Evolutionary conservation across 2,113 vertebrate genomes (phyloP).

Genomic region (Anthoscopus minutus): DNA sequence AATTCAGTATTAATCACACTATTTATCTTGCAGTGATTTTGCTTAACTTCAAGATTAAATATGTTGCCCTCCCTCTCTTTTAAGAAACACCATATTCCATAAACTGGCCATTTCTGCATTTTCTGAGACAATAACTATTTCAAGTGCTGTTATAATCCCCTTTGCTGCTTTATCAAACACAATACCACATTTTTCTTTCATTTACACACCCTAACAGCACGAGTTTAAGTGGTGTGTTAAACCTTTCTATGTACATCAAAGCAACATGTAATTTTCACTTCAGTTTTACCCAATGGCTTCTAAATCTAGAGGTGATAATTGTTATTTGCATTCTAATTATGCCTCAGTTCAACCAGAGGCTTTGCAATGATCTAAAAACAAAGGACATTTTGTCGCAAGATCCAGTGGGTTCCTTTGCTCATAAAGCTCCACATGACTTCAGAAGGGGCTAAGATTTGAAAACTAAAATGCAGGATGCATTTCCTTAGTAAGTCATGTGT

Average conservation of each 20-base stretch:
- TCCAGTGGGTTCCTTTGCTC: background rate
- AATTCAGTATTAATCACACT: background rate
- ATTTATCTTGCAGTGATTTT: background rate
- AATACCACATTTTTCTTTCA: background rate
- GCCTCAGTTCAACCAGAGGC: background rate
- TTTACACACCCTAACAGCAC: background rate
- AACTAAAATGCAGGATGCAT: background rate
- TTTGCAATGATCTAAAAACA: conserved; percentile 19
- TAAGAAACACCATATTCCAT: background rate
- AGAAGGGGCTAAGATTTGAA: background rate
- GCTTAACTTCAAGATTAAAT: background rate
- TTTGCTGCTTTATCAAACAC: background rate
- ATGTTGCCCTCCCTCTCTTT: background rate
- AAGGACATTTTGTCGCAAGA: background rate
- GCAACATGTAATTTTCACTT: conserved; percentile 44
- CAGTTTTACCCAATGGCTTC: background rate
- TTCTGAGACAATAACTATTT: background rate
- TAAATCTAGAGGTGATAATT: conserved; percentile 49
- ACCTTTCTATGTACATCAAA: background rate
- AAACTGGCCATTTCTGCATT: background rate
- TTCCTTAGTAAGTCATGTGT: background rate
- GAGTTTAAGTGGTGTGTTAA: background rate
- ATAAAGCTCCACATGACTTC: background rate
- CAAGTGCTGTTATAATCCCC: background rate
- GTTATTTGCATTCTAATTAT: conserved; percentile 9